Percentiles rank a stretch among this genome's conserved stretches.
These are phyloP conservation scores for Andrena fulva DNA, from an alignment of 2,888 invertebrate genomes.

Conservation along the genomic window DNA sequence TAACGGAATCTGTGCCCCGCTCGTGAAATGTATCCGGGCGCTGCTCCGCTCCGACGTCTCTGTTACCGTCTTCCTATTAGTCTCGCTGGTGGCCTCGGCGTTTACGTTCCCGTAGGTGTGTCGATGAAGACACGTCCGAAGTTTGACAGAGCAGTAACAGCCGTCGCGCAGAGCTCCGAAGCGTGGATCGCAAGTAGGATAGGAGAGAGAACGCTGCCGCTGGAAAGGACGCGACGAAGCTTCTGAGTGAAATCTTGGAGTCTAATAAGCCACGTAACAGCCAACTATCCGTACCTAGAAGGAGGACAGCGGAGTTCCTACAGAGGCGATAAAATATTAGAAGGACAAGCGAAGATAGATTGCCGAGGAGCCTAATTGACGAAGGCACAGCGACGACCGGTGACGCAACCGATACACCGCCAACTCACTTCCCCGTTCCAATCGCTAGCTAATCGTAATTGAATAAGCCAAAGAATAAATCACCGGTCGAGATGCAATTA, in stretches of 20 bases:
- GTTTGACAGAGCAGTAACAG: no score
- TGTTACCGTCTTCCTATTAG: neutral
- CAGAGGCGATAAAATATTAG: neutral
- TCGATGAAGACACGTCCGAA: neutral
- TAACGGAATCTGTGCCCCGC: constrained; percentile 40
- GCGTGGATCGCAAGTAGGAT: no score
- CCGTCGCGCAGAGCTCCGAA: no score
- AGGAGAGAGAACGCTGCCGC: no score
- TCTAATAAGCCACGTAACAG: no score
- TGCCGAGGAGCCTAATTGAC: neutral
- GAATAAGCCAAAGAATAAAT: constrained; percentile 31
- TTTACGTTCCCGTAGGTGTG: neutral
- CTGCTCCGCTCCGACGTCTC: neutral
- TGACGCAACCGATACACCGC: neutral
- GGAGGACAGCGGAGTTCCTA: neutral
- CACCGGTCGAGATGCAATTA: constrained; percentile 33
- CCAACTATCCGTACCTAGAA: constrained; percentile 3
- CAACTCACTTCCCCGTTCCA: neutral
- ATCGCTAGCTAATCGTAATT: constrained; percentile 8
- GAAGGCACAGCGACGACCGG: neutral
- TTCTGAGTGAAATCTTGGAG: no score
- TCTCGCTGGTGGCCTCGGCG: neutral
- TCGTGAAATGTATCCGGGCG: neutral
- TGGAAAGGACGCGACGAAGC: no score
- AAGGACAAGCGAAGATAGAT: no score